A percentile compares a stretch with the other conserved stretches of the same genome.
Conservation (phyloP, 1,140 invertebrate genomes). For the Pseudobourletiella spinata region DNA sequence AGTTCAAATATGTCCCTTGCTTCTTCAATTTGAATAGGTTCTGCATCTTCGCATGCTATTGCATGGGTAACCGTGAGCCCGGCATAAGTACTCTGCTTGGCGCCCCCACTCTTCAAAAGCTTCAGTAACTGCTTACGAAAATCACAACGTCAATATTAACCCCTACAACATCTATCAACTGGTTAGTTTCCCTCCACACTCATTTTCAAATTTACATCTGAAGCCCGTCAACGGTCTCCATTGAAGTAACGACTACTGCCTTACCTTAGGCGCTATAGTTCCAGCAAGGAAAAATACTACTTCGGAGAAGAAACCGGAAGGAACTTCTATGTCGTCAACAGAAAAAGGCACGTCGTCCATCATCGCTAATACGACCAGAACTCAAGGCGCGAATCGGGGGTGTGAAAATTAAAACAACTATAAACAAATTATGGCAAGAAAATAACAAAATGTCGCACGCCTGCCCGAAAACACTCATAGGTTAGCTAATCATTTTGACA, state of each 20-base stretch:
- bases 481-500: too few relatives aligned
- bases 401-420: too few relatives aligned
- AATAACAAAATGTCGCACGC: neutral
- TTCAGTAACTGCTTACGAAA: conserved; percentile 15
- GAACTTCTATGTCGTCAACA: conserved; percentile 10
- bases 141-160: neutral
- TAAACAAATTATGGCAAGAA: neutral
- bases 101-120: conserved; percentile 58
- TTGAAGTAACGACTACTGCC: neutral
- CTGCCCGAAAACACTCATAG: too few relatives aligned
- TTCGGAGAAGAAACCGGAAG: conserved; percentile 16
- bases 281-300: conserved; percentile 18
- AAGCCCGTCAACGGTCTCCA: neutral
- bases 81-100: conserved; percentile 71
- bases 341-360: conserved; percentile 22
- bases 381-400: too few relatives aligned
- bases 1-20: conserved; percentile 85
- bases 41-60: conserved; percentile 68
- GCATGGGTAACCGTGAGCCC: conserved; percentile 81
- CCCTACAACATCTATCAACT: neutral
- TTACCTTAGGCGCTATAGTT: conserved; percentile 22
- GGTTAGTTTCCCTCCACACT: neutral
- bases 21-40: conserved; percentile 68
- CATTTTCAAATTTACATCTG: neutral
- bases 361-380: too few relatives aligned